These are phyloP conservation scores for Cerastis leucographa DNA, from an alignment of 2,888 invertebrate species.

Conservation along the genomic window DNA sequence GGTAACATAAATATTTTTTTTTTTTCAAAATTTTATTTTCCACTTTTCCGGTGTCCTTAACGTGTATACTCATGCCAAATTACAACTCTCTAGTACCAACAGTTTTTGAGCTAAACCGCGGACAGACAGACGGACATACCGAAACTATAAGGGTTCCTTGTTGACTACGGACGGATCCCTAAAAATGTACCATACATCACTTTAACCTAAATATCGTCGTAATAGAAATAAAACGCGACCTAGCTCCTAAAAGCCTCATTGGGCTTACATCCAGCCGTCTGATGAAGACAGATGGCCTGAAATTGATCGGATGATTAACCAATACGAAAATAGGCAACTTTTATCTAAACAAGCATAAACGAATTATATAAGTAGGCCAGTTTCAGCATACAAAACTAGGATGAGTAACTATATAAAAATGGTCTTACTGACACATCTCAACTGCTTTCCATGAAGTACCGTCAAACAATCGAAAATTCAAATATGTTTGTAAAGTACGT, in stretches of 20 bases:
- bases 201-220: slow-evolving; percentile 20
- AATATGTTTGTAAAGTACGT: neutral
- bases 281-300: slow-evolving; percentile 60
- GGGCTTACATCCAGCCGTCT: slow-evolving; percentile 36
- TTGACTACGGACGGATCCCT: no score
- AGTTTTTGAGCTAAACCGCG: no score
- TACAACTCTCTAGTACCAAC: no score
- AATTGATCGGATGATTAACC: slow-evolving; percentile 55
- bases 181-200: neutral
- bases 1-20: no score
- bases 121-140: no score
- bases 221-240: slow-evolving; percentile 35
- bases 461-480: neutral
- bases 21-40: no score
- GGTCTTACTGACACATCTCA: slow-evolving; percentile 15
- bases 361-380: slow-evolving; percentile 41
- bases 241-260: slow-evolving; percentile 51
- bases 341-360: slow-evolving; percentile 48
- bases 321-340: slow-evolving; percentile 36
- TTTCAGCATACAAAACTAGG: slow-evolving; percentile 23
- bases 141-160: no score
- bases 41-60: no score
- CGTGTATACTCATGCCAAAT: no score
- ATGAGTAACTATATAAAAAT: neutral
- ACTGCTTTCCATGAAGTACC: neutral